Percentiles rank a stretch among this genome's conserved stretches.
Conservation (phyloP, 1,140 invertebrate species). For the Drosophila santomea region DNA sequence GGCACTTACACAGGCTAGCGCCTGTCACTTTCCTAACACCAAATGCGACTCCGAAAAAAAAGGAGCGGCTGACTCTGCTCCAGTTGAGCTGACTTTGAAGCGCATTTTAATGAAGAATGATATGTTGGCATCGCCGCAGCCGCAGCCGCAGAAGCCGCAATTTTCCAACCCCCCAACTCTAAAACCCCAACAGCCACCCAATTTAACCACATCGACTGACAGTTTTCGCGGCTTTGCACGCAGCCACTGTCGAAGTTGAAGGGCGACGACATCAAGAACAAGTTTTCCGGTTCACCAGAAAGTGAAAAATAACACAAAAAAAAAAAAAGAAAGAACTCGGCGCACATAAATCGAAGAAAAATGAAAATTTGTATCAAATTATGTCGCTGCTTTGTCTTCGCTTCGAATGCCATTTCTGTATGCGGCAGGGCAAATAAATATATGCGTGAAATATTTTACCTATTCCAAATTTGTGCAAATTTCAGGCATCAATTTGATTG, state of each 20-base stretch:
- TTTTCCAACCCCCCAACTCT: not conserved
- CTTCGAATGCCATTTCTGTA: slow-evolving; percentile 5
- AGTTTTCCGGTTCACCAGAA: slow-evolving; percentile 33
- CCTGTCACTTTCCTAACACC: slow-evolving; percentile 63
- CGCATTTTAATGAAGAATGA: slow-evolving; percentile 83
- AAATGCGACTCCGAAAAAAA: slow-evolving; percentile 37
- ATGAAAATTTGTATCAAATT: slow-evolving; percentile 17
- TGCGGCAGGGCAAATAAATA: slow-evolving; percentile 6
- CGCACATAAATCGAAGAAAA: slow-evolving; percentile 1
- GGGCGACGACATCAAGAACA: slow-evolving; percentile 53
- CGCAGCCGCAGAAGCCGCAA: slow-evolving; percentile 55
- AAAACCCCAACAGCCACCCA: not conserved
- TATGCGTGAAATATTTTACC: slow-evolving; percentile 14
- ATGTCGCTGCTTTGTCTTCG: slow-evolving; percentile 29
- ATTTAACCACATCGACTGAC: slow-evolving; percentile 68
- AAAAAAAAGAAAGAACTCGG: not conserved
- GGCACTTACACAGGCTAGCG: slow-evolving; percentile 82
- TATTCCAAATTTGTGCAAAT: slow-evolving; percentile 12
- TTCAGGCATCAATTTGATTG: slow-evolving; percentile 41
- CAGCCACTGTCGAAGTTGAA: slow-evolving; percentile 58
- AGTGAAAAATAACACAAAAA: not conserved
- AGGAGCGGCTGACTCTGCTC: slow-evolving; percentile 23
- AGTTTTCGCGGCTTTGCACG: slow-evolving; percentile 73
- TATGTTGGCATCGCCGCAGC: slow-evolving; percentile 76
- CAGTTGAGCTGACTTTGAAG: slow-evolving; percentile 72